A percentile compares a stretch with the other conserved stretches of the same genome.
Evolutionary conservation across 1,140 invertebrate species (phyloP).

Genomic region (Drosophila triauraria): DNA sequence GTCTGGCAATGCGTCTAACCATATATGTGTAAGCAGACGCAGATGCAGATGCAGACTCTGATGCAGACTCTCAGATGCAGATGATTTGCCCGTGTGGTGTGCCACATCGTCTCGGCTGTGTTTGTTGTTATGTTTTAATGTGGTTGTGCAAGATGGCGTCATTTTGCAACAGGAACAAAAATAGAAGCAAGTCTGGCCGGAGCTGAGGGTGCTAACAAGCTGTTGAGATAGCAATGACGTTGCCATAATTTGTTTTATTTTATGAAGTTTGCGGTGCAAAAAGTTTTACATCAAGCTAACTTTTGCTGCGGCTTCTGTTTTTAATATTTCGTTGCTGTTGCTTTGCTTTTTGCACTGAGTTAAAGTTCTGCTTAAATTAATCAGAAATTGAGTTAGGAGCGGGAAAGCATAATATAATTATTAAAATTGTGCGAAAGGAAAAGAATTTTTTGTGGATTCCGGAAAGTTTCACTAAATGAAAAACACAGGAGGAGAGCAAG

Average conservation of each 20-base stretch:
- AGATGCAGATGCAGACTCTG: slow-evolving; percentile 2
- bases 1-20: slow-evolving; percentile 81
- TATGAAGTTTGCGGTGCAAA: slow-evolving; percentile 61
- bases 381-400: slow-evolving; percentile 42
- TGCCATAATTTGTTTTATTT: slow-evolving; percentile 80
- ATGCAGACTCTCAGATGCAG: slow-evolving; percentile 26
- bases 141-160: slow-evolving; percentile 73
- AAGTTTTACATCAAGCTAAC: slow-evolving; percentile 63
- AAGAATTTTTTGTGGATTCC: slow-evolving; percentile 5
- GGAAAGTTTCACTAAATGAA: slow-evolving; percentile 19
- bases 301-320: slow-evolving; percentile 40
- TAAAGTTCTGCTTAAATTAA: slow-evolving; percentile 54
- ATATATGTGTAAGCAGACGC: slow-evolving; percentile 34
- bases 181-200: slow-evolving; percentile 8
- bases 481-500: slow-evolving; percentile 15
- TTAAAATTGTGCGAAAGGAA: slow-evolving; percentile 19
- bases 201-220: slow-evolving; percentile 60
- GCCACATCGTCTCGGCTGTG: slow-evolving; percentile 32
- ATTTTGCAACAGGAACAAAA: slow-evolving; percentile 56
- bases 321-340: slow-evolving; percentile 10
- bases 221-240: slow-evolving; percentile 82
- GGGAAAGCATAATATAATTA: slow-evolving; percentile 16
- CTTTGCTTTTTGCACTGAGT: slow-evolving; percentile 37
- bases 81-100: slow-evolving; percentile 50
- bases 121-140: slow-evolving; percentile 49